phyloP scores from a whole-genome alignment of 2,113 vertebrate species.

The Reinhardtius hippoglossoides region DNA sequence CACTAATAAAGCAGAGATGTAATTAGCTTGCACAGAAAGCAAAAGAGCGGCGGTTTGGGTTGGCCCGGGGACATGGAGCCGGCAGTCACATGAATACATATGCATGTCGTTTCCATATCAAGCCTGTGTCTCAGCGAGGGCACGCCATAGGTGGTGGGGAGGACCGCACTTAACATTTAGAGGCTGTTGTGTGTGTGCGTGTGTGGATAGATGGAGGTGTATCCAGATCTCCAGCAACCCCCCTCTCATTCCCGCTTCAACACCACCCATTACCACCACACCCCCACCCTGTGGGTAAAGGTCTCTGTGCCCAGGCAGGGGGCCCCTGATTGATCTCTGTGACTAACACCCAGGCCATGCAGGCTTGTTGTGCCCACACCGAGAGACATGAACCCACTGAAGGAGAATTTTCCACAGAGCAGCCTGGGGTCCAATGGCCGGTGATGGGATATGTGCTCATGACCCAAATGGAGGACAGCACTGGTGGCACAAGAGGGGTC shows the following conservation, averaged over 20 bases:
- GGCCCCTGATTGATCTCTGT: slow-evolving; percentile 61
- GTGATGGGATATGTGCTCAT: slow-evolving; percentile 36
- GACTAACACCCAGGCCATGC: slow-evolving; percentile 54
- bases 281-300: slow-evolving; percentile 52
- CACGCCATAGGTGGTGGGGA: slow-evolving; percentile 69
- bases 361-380: slow-evolving; percentile 45
- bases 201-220: slow-evolving; percentile 24
- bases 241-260: neutral
- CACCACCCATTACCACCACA: slow-evolving; percentile 2
- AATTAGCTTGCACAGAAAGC: slow-evolving; percentile 73
- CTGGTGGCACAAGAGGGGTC: slow-evolving; percentile 13
- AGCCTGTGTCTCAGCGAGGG: slow-evolving; percentile 66
- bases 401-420: slow-evolving; percentile 38
- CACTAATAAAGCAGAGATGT: slow-evolving; percentile 75
- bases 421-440: slow-evolving; percentile 23
- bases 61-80: slow-evolving; percentile 67
- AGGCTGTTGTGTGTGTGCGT: slow-evolving; percentile 25
- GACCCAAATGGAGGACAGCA: slow-evolving; percentile 17
- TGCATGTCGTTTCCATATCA: slow-evolving; percentile 79
- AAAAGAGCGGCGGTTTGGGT: slow-evolving; percentile 72
- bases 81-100: slow-evolving; percentile 75
- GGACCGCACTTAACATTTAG: slow-evolving; percentile 28
- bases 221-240: slow-evolving; percentile 35
- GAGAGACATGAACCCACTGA: slow-evolving; percentile 44
- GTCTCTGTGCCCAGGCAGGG: slow-evolving; percentile 45